phyloP scores from a whole-genome alignment of 2,113 vertebrate genomes.

The Colossoma macropomum region DNA sequence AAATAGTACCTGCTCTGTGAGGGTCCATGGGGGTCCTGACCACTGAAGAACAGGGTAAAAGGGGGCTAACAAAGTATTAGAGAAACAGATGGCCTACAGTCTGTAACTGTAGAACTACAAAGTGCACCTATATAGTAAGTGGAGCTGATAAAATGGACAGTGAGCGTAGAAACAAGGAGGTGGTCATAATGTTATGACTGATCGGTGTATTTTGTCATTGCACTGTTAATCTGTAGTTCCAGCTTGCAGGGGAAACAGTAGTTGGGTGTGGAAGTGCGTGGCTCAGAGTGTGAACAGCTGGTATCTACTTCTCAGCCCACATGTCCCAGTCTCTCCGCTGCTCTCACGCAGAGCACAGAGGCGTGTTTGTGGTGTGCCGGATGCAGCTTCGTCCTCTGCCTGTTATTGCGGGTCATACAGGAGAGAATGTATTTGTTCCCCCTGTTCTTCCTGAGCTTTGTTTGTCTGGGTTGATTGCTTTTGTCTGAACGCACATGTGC shows the following conservation, averaged over 20 bases:
- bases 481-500: not conserved
- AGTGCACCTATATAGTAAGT: too few relatives aligned
- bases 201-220: too few relatives aligned
- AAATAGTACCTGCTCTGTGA: too few relatives aligned
- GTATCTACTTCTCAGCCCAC: slow-evolving; percentile 3
- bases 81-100: too few relatives aligned
- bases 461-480: not conserved
- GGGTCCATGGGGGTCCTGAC: too few relatives aligned
- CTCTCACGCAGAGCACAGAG: slow-evolving; percentile 14
- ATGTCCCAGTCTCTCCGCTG: not conserved
- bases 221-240: not conserved
- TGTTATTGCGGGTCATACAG: not conserved
- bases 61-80: too few relatives aligned
- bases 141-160: too few relatives aligned
- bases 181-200: too few relatives aligned
- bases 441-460: not conserved
- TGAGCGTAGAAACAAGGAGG: too few relatives aligned
- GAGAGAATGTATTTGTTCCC: slow-evolving; percentile 6
- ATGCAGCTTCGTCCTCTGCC: not conserved
- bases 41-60: too few relatives aligned
- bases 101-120: too few relatives aligned
- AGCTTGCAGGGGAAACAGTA: not conserved
- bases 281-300: slow-evolving; percentile 19
- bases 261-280: not conserved
- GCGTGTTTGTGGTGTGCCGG: not conserved